Evolutionary conservation across 2,888 invertebrate genomes (phyloP).

Genomic region (Drosophila gaucha): DNA sequence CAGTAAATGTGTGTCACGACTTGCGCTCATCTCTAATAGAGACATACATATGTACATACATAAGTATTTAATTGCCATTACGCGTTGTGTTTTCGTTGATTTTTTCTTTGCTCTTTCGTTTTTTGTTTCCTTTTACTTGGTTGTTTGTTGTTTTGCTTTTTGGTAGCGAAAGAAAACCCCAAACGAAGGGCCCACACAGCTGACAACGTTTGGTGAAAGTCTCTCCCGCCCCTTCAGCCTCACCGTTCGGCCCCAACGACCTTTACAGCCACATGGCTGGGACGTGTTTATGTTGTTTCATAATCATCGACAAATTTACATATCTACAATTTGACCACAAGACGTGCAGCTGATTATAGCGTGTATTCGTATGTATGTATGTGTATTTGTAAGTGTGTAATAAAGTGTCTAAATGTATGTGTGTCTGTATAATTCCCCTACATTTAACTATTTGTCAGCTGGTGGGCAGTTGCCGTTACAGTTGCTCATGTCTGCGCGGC

Average conservation of each 20-base stretch:
- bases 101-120: constrained; percentile 19
- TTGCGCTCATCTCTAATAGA: constrained; percentile 22
- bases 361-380: constrained; percentile 5
- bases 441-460: constrained; percentile 44
- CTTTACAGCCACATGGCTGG: constrained; percentile 30
- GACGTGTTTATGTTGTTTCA: constrained; percentile 69
- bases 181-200: constrained; percentile 64
- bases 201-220: constrained; percentile 71
- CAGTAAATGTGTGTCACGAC: neutral
- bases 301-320: constrained; percentile 67
- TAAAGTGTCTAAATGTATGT: neutral
- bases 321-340: constrained; percentile 61
- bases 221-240: neutral
- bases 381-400: neutral
- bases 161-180: constrained; percentile 25
- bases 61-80: constrained; percentile 53
- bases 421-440: constrained; percentile 21
- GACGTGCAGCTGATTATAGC: constrained; percentile 57
- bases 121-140: constrained; percentile 32
- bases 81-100: constrained; percentile 39
- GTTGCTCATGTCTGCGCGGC: constrained; percentile 23
- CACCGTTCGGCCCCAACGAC: constrained; percentile 13
- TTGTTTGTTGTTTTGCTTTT: constrained; percentile 55
- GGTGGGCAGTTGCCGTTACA: constrained; percentile 30
- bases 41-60: constrained; percentile 12